Percentiles rank a stretch among this genome's conserved stretches.
phyloP scores from a whole-genome alignment of 2,888 invertebrate species.

The Drosophila pseudotakahashii region DNA sequence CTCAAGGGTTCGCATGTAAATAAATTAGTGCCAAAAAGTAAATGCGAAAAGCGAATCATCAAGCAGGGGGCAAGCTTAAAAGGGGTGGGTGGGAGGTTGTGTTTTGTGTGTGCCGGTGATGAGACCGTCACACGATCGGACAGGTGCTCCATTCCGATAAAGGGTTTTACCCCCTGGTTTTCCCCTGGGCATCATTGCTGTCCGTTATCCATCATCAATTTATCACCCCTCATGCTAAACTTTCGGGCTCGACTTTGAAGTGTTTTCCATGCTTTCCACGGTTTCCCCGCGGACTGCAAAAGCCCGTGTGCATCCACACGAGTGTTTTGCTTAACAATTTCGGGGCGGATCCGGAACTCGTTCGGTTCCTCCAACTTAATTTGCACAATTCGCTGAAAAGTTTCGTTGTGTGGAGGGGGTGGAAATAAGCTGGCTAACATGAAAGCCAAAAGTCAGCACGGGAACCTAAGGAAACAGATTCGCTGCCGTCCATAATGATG shows the following conservation, averaged over 20 bases:
- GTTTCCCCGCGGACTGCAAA: constrained; percentile 13
- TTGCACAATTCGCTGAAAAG: constrained; percentile 58
- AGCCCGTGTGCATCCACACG: constrained; percentile 3
- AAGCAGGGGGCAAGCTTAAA: neutral
- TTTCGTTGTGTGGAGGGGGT: constrained; percentile 2
- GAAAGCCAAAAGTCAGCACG: constrained; percentile 15
- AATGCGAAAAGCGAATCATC: constrained; percentile 38
- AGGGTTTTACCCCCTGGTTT: constrained; percentile 8
- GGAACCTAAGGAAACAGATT: neutral
- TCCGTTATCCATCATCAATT: constrained; percentile 34
- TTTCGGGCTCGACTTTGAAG: constrained; percentile 44
- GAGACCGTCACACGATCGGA: constrained; percentile 5
- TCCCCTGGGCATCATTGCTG: constrained; percentile 15
- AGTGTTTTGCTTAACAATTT: constrained; percentile 7
- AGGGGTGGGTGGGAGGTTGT: neutral
- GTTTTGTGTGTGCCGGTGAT: neutral
- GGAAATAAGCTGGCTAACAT: neutral
- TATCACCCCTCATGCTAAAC: constrained; percentile 10
- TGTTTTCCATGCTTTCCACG: constrained; percentile 29
- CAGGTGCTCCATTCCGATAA: constrained; percentile 1
- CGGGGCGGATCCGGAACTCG: neutral
- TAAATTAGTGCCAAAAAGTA: constrained; percentile 60
- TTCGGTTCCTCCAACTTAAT: constrained; percentile 43
- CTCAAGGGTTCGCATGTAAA: constrained; percentile 57
- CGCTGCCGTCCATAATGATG: constrained; percentile 14